These are phyloP conservation scores for Boleophthalmus pectinirostris DNA, from an alignment of 2,113 vertebrate genomes.

Conservation along the genomic window DNA sequence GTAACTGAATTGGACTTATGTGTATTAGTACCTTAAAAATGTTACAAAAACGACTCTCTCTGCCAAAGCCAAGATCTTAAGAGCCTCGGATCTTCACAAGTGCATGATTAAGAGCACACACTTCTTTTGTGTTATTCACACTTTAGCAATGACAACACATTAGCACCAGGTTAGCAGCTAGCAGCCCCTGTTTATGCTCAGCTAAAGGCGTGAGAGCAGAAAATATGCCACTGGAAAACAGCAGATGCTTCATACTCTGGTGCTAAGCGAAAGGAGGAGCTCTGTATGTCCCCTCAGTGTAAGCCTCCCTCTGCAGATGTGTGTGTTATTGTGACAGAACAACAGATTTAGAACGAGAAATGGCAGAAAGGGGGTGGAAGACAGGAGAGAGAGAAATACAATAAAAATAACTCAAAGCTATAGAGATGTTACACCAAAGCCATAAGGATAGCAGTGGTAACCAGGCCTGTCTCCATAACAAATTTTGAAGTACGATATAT, in stretches of 20 bases:
- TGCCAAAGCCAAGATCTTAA: background rate
- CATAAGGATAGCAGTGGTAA: conserved; percentile 42
- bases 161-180: conserved; percentile 19
- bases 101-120: background rate
- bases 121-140: conserved; percentile 31
- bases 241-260: conserved; percentile 42
- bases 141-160: conserved; percentile 32
- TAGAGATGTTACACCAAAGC: conserved; percentile 20
- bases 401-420: conserved; percentile 58
- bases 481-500: too few species aligned
- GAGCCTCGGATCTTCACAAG: background rate
- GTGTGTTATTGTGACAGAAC: conserved; percentile 50
- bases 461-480: background rate
- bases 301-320: conserved; percentile 14
- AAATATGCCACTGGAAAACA: conserved; percentile 28
- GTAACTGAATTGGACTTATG: background rate
- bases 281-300: conserved; percentile 24
- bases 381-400: conserved; percentile 18
- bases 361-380: conserved; percentile 2
- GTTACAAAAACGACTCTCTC: background rate
- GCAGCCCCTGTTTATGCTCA: conserved; percentile 56
- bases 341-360: conserved; percentile 35
- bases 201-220: conserved; percentile 36
- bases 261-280: conserved; percentile 23
- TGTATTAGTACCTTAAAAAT: background rate